phyloP scores from a whole-genome alignment of 2,113 vertebrate species.

The Halichoeres trimaculatus region DNA sequence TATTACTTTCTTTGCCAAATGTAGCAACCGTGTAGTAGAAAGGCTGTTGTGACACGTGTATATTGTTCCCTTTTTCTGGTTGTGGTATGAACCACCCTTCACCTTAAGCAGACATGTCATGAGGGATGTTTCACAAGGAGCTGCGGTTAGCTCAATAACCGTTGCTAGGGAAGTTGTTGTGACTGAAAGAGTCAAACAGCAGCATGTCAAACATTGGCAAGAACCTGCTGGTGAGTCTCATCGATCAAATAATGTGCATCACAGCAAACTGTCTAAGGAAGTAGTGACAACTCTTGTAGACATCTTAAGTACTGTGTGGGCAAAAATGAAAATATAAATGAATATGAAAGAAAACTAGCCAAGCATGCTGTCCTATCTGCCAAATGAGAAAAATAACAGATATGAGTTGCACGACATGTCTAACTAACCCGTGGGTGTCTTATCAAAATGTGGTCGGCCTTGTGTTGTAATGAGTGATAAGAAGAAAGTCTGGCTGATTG shows the following conservation, averaged over 20 bases:
- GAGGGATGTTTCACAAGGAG: constrained; percentile 12
- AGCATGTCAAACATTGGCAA: neutral
- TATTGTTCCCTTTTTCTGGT: constrained; percentile 21
- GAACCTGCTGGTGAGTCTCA: neutral
- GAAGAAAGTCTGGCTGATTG: neutral
- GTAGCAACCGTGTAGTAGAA: neutral
- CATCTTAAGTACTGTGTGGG: too few species aligned
- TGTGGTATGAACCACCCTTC: neutral
- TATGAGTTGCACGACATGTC: neutral
- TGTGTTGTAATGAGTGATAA: neutral
- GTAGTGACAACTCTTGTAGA: too few species aligned
- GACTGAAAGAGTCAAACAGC: constrained; percentile 7
- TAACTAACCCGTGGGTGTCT: neutral
- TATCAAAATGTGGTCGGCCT: neutral
- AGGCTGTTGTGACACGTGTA: neutral
- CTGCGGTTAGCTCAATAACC: constrained; percentile 15
- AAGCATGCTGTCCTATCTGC: neutral
- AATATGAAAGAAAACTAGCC: neutral
- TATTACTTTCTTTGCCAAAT: neutral
- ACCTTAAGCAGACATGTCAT: constrained; percentile 13
- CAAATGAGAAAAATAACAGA: neutral
- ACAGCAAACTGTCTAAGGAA: neutral
- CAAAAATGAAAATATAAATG: too few species aligned
- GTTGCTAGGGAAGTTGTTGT: constrained; percentile 14
- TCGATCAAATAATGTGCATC: neutral